Evolutionary conservation across 1,140 invertebrate genomes (phyloP).

Genomic region (Heterodera carotae): DNA sequence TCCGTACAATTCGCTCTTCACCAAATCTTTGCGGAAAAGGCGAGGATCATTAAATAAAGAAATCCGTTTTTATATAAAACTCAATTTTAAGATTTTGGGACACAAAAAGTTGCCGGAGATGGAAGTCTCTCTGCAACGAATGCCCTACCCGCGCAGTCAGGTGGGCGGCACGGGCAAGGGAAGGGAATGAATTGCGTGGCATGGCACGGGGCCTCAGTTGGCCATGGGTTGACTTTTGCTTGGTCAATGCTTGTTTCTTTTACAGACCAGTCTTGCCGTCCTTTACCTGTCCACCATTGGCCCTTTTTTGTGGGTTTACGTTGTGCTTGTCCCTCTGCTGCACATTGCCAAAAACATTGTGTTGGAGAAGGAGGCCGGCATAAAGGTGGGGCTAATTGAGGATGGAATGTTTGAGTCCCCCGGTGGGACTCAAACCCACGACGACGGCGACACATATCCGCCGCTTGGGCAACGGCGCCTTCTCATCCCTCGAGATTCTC

Average conservation of each 20-base stretch:
- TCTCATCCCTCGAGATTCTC: slow-evolving; percentile 20
- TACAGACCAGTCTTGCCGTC: slow-evolving; percentile 7
- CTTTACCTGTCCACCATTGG: slow-evolving; percentile 39
- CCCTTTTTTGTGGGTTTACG: slow-evolving; percentile 42
- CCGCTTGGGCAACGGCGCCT: neutral
- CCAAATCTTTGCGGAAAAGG: slow-evolving; percentile 35
- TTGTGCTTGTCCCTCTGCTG: slow-evolving; percentile 39
- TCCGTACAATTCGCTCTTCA: slow-evolving; percentile 55
- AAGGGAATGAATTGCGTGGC: no score
- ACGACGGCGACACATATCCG: no score
- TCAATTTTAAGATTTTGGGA: slow-evolving; percentile 30
- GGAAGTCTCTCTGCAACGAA: slow-evolving; percentile 41
- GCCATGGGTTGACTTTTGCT: neutral
- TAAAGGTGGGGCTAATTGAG: no score
- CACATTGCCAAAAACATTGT: slow-evolving; percentile 55
- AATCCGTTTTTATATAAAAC: neutral
- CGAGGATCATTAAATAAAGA: neutral
- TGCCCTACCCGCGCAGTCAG: slow-evolving; percentile 44
- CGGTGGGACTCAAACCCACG: no score
- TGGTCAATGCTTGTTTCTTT: no score
- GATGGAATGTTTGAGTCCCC: no score
- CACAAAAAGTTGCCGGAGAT: slow-evolving; percentile 30
- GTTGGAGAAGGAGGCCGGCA: slow-evolving; percentile 54
- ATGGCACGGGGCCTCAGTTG: neutral
- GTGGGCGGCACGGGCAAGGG: no score